Base-by-base conservation (phyloP, 2,888 invertebrate species). In the Colletes collaris region DNA sequence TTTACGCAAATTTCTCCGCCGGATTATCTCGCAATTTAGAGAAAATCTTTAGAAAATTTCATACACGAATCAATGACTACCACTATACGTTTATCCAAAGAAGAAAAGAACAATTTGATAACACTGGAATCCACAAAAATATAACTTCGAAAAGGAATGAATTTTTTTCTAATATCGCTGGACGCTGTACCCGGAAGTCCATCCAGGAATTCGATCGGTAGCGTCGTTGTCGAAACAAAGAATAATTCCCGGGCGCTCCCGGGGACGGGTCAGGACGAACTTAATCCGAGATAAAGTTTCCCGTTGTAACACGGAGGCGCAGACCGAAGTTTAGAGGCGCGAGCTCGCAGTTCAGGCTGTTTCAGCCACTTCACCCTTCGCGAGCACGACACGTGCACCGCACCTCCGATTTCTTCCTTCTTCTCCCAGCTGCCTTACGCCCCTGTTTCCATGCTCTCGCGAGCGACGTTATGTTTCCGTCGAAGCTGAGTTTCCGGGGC, bases 381-480 rank as follows among this genome's bases (percentile, higher is more conserved):
- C 77, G 81, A 74, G 70, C 64, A 76, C 79, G 82, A 82, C 81
- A 86, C 77, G 84, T 71, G 84, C 82, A 79, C 69, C 72, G 44
- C 44, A 49, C 70, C 80, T 68, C 70, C 81, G 79, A 79, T 83
- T 83, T 81, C 72, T 49, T 78, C 72, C 86, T 86, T 82, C 84
- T 70, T 70, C 27, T 27, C 72, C 70, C 62, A 46, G 58, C 81
- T 81, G 77, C 79, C 76, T 86, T 67, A 68, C 85, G 81, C 63
- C 66, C 60, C 62, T 81, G 78, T 85, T 83, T 72, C 76, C 66
- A 65, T 67, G 76, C 70, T 79, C 73, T 76, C 77, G 77, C 84
- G 77, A 81, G 80, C 84, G 83, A 83, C 85, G 84, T 86, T 86
- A 79, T 87, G 81, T 86, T 86, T 86, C 86, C 86, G 85, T 86